Percentiles rank a stretch among this genome's conserved stretches.
phyloP scores from a whole-genome alignment of 2,113 vertebrate species.

The Rhodinocichla rosea region DNA sequence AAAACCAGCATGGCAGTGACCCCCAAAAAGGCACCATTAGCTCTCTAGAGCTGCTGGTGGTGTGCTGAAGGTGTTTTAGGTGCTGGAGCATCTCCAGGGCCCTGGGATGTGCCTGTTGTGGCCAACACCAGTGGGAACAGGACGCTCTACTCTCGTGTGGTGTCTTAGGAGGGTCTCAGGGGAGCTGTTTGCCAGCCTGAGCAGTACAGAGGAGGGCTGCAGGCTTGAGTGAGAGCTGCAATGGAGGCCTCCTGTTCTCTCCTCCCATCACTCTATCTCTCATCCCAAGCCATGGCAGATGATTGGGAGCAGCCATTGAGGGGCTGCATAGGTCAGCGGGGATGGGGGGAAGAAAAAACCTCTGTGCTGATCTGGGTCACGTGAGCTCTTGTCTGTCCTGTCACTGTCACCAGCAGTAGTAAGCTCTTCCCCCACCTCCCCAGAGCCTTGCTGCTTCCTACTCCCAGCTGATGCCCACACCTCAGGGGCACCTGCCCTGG shows the following conservation, averaged over 20 bases:
- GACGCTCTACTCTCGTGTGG: fast-evolving
- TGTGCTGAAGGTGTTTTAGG: not conserved
- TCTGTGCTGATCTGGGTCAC: not conserved
- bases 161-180: fast-evolving
- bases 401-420: not conserved
- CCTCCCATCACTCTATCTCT: not conserved
- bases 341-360: not conserved
- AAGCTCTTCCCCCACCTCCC: not conserved
- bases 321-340: fast-evolving
- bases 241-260: not conserved
- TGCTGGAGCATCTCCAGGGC: not conserved
- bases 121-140: not conserved
- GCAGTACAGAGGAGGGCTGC: fast-evolving
- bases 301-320: not conserved
- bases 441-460: not conserved
- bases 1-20: not conserved
- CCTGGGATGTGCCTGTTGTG: no score
- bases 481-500: not conserved
- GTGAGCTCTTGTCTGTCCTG: not conserved
- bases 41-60: fast-evolving
- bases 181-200: not conserved
- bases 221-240: not conserved
- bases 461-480: not conserved
- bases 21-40: not conserved
- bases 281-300: not conserved